Evolutionary conservation across 2,888 invertebrate species (phyloP).

Genomic region (Drosophila eohydei): DNA sequence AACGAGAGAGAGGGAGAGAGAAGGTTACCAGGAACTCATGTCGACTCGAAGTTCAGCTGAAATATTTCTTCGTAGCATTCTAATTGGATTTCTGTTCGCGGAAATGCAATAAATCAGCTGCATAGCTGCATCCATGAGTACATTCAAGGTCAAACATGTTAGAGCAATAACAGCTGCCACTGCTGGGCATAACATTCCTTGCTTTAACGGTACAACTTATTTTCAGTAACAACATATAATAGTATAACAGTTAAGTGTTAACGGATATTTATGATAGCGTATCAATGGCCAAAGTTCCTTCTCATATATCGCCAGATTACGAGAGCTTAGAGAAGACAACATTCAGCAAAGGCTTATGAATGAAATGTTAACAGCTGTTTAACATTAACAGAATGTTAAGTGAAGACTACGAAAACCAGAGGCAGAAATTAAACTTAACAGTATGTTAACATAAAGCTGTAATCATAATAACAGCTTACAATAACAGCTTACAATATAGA

Average conservation of each 20-base stretch:
- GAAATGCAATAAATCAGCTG: not conserved
- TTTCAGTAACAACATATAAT: not conserved
- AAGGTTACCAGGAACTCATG: not conserved
- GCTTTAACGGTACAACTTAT: too few relatives aligned
- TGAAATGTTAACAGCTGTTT: not conserved
- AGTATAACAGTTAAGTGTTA: not conserved
- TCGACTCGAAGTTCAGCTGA: not conserved
- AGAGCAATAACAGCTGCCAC: not conserved
- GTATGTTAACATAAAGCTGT: not conserved
- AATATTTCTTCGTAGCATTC: not conserved
- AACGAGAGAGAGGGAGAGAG: not conserved
- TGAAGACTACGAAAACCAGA: not conserved
- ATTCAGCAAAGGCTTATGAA: not conserved
- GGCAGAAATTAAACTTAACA: too few relatives aligned
- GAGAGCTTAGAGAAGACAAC: not conserved
- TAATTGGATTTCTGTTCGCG: constrained; percentile 14
- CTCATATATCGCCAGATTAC: not conserved
- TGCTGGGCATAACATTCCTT: not conserved
- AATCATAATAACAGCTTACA: not conserved
- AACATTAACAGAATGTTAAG: not conserved
- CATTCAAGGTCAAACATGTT: not conserved
- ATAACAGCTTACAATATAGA: not conserved
- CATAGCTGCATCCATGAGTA: not conserved
- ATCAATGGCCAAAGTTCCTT: too few relatives aligned
- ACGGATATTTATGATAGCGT: too few relatives aligned